Percentiles rank a stretch among this genome's conserved stretches.
phyloP scores from a whole-genome alignment of 23 tunicate genomes.

The Trididemnum nubilum region DNA sequence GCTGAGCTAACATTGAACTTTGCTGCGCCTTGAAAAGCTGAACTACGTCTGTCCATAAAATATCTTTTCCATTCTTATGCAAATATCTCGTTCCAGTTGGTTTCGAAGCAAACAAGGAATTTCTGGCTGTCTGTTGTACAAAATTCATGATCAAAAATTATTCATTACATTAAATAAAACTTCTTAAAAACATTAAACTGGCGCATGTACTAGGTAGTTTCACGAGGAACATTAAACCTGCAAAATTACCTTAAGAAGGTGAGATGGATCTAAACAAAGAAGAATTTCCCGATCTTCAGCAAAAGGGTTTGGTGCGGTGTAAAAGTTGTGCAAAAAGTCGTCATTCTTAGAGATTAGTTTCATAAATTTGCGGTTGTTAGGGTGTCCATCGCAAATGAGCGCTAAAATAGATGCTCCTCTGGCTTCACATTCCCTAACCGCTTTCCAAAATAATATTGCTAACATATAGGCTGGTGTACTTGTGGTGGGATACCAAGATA shows the following conservation, averaged over 20 bases:
- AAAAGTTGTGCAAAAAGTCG: not conserved
- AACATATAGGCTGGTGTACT: conserved; percentile 14
- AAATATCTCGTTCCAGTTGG: not conserved
- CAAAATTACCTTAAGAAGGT: conserved; percentile 14
- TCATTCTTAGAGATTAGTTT: conserved; percentile 1
- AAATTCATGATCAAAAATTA: not conserved
- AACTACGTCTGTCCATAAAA: conserved; percentile 18
- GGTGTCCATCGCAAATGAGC: not conserved
- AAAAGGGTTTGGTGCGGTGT: conserved; percentile 16
- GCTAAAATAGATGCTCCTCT: not conserved
- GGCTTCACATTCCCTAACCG: not conserved
- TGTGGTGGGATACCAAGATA: conserved; percentile 35
- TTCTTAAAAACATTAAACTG: no score
- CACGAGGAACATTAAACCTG: not conserved
- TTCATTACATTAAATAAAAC: not conserved
- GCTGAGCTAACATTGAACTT: not conserved
- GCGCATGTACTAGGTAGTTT: not conserved
- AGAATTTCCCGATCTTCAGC: not conserved
- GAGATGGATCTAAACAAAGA: conserved; percentile 18
- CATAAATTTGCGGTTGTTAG: not conserved
- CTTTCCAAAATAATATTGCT: conserved; percentile 19
- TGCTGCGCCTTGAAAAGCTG: not conserved
- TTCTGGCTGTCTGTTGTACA: conserved; percentile 17
- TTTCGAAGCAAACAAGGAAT: conserved; percentile 14
- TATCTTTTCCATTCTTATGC: conserved; percentile 3